These are phyloP conservation scores for Felis catus DNA, from an alignment of 2,113 vertebrate genomes.

Conservation along the genomic window F.catus_Fca126_mat1.0 CM031416.1:39698501-39699000, in stretches of 20 bases:
- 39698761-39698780: neutral
- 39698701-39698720: slow-evolving; percentile 8
- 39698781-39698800: neutral
- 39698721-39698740: neutral
- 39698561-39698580: slow-evolving; percentile 27
- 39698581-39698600: neutral
- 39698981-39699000: neutral
- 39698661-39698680: neutral
- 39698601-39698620: neutral
- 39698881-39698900: neutral
- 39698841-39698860: neutral
- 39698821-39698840: neutral
- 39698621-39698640: neutral
- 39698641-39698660: neutral
- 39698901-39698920: neutral
- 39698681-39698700: neutral
- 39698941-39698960: neutral
- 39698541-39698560: slow-evolving; percentile 51
- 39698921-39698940: neutral
- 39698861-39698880: neutral
- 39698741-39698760: neutral
- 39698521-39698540: slow-evolving; percentile 32
- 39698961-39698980: neutral
- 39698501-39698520: slow-evolving; percentile 44
- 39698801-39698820: neutral